phyloP scores from a whole-genome alignment of 2,888 invertebrate genomes.

The Glyphotaelius pellucidus region DNA sequence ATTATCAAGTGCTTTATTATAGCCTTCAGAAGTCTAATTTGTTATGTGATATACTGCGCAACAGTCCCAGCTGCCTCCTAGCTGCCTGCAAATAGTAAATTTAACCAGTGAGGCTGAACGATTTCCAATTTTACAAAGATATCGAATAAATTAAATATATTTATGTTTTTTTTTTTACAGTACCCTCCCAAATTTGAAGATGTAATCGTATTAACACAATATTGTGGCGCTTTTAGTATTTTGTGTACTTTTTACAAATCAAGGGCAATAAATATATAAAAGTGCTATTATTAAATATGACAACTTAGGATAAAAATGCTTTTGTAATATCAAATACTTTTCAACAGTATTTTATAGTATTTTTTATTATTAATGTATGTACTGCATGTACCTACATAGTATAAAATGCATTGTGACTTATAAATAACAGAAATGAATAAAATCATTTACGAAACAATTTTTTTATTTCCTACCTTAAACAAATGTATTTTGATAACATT shows the following conservation, averaged over 20 bases:
- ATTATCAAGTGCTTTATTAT: no score
- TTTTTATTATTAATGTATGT: not conserved
- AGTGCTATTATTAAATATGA: no score
- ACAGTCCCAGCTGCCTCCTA: no score
- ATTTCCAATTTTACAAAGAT: not conserved
- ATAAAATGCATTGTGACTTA: conserved; percentile 2
- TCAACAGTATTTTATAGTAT: not conserved
- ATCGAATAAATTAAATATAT: not conserved
- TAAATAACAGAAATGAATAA: not conserved
- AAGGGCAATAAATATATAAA: no score
- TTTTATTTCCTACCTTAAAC: conserved; percentile 7
- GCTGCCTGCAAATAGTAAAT: no score
- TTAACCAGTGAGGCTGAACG: not conserved
- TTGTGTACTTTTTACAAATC: not conserved
- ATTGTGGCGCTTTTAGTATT: not conserved
- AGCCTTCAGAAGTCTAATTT: no score
- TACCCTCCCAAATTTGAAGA: no score
- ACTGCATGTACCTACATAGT: not conserved
- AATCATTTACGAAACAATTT: conserved; percentile 2
- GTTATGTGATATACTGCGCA: no score
- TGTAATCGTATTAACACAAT: not conserved
- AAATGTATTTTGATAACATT: not conserved
- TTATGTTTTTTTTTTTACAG: no score
- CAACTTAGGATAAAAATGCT: no score
- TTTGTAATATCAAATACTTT: not conserved